A percentile compares a stretch with the other conserved stretches of the same genome.
Evolutionary conservation across 35 echinoderm and acorn worm genomes (phyloP).

Genomic region (Hemicentrotus pulcherrimus): DNA sequence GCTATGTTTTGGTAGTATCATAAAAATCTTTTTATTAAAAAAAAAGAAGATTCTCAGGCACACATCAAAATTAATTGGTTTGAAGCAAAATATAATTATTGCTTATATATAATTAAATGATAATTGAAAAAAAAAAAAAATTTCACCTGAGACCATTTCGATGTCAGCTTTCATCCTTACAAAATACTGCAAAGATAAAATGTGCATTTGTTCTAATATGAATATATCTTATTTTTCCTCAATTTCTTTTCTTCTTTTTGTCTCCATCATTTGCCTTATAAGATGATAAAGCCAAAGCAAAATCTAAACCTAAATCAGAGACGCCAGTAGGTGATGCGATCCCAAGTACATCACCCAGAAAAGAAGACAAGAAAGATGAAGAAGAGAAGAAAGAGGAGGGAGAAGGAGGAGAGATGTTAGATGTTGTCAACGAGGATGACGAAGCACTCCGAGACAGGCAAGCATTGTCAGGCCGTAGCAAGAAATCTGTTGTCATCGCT

Average conservation of each 20-base stretch:
- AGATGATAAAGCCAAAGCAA: constrained; percentile 29
- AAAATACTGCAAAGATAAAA: too few species aligned
- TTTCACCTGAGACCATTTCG: too few species aligned
- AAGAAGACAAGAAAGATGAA: constrained; percentile 25
- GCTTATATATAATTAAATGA: too few species aligned
- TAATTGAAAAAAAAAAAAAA: too few species aligned
- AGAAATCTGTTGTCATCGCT: constrained; percentile 40
- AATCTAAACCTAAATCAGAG: constrained; percentile 24
- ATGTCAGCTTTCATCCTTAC: too few species aligned
- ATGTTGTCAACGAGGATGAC: constrained; percentile 9
- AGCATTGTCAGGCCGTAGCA: constrained; percentile 51
- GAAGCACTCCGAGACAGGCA: constrained; percentile 13
- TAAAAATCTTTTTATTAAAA: too few species aligned
- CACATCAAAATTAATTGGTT: too few species aligned
- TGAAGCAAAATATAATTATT: too few species aligned
- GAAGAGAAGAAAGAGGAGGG: constrained; percentile 30
- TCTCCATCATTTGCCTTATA: neutral
- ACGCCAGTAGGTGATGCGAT: neutral
- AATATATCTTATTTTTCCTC: neutral
- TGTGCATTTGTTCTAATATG: neutral
- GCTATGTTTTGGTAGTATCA: too few species aligned
- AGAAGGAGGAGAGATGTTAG: constrained; percentile 36
- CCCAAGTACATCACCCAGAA: constrained; percentile 9
- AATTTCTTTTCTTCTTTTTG: neutral
- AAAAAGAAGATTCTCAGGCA: too few species aligned